Percentiles rank a stretch among this genome's conserved stretches.
These are phyloP conservation scores for Ochotona curzoniae DNA, from an alignment of 2,113 vertebrate genomes.

Conservation along the genomic window DNA sequence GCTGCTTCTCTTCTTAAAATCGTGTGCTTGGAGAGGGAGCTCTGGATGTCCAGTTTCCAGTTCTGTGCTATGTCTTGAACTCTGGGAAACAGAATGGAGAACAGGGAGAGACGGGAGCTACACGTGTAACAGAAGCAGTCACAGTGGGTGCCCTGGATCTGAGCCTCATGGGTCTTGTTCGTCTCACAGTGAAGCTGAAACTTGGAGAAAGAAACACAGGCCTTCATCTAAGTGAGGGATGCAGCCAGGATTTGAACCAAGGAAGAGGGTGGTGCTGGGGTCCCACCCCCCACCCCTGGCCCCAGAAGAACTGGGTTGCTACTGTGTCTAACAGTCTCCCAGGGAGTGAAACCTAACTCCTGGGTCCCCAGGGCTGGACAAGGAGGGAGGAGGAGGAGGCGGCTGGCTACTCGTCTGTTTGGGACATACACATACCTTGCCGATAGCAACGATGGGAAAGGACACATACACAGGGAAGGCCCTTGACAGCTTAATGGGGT, in stretches of 20 bases:
- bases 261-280: neutral
- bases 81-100: neutral
- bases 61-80: neutral
- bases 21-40: neutral
- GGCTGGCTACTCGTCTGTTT: neutral
- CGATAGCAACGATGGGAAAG: conserved; percentile 65
- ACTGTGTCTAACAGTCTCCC: neutral
- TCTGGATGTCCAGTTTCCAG: neutral
- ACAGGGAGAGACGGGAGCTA: neutral
- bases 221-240: neutral
- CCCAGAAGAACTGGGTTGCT: neutral
- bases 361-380: neutral
- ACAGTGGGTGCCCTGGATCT: neutral
- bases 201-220: neutral
- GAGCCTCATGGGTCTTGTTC: too few species aligned
- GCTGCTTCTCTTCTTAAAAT: conserved; percentile 15
- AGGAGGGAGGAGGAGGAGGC: neutral
- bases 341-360: neutral
- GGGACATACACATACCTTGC: conserved; percentile 65
- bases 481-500: conserved; percentile 74
- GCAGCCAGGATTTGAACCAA: neutral
- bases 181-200: neutral
- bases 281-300: neutral
- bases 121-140: fast-evolving
- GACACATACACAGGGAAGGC: conserved; percentile 69